Percentiles rank a stretch among this genome's conserved stretches.
Conservation (phyloP, 2,797 vertebrate species). For the Luscinia luscinia region DNA sequence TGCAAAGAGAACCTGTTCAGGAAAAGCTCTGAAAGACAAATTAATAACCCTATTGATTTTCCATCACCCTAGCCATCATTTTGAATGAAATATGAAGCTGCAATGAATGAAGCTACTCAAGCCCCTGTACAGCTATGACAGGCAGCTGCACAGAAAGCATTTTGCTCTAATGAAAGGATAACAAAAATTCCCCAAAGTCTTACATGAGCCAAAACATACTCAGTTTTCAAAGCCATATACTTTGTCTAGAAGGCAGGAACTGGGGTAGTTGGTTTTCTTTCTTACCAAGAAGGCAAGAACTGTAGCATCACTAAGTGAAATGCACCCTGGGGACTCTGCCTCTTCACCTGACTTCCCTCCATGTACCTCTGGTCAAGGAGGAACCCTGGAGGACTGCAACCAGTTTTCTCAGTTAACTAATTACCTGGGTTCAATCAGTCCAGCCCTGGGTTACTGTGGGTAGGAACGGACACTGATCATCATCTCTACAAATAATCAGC, state of each 20-base stretch:
- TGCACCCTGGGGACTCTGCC: not conserved
- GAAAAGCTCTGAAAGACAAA: not conserved
- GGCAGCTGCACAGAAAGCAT: not conserved
- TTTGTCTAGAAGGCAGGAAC: not conserved
- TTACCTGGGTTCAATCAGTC: not conserved
- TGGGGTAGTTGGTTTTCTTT: not conserved
- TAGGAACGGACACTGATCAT: not conserved
- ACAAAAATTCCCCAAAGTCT: not conserved
- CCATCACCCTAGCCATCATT: not conserved
- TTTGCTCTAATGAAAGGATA: not conserved
- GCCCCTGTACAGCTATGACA: not conserved
- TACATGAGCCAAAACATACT: not conserved
- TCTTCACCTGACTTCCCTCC: not conserved
- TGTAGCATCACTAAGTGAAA: not conserved
- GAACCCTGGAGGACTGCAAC: not conserved
- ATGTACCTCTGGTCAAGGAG: not conserved
- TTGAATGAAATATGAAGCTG: not conserved
- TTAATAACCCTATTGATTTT: constrained; percentile 35
- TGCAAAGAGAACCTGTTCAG: not conserved
- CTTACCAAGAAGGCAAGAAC: not conserved
- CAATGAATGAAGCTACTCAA: not conserved
- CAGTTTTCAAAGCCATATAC: not conserved
- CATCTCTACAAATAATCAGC: not conserved
- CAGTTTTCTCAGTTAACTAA: not conserved
- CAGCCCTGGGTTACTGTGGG: not conserved